Base-by-base conservation (phyloP, 2,113 vertebrate genomes). In the Mustela lutreola region DNA sequence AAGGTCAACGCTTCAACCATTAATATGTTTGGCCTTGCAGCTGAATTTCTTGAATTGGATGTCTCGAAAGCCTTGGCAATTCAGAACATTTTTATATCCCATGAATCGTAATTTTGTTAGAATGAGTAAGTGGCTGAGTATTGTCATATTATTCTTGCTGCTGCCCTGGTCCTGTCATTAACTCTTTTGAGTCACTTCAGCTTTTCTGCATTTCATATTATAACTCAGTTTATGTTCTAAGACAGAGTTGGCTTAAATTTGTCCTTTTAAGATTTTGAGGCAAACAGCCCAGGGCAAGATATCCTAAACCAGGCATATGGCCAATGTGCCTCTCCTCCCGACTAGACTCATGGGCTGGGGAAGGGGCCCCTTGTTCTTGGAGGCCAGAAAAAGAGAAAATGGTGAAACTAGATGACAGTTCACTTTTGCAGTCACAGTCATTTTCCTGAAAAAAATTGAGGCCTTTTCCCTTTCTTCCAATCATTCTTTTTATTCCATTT, bases 141-240 rank as follows among this genome's bases (percentile, higher is more conserved):
- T 53, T 63, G 1, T 91, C 36, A 65, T 21, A 8, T 48, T 91
- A 50, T 16, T 36, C 48, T 58, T 75, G 2, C 28, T 53, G 60
- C 26, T 45, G 8, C 18, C 1, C 8, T 33, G 39, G 4, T 22
- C 42, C 19, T 62, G 3, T 70, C 11, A 48, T 10, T 56, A 36
- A 45, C 48, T 70, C 7, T 50, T 50, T 58, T n/a, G 50, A 71
- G 16, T 53, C 11, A 60, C 5, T 78, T 92, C 22, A 62, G 2
- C 45, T 80, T 70, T 65, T 75, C 58, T 78, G 58, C 24, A n/a
- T 83, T 95, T 97, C 50, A 48, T n/a, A 45, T 89, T 65, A 19
- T 85, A 88, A 82, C 6, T 58, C 62, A 71, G 33, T 89, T 93
- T 33, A 65, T 83, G 42, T 82, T 95, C 48, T 92, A 60, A 95